Percentiles rank a stretch among this genome's conserved stretches.
Evolutionary conservation across 2,888 invertebrate genomes (phyloP).

Genomic region (Lycophotia porphyrea): DNA sequence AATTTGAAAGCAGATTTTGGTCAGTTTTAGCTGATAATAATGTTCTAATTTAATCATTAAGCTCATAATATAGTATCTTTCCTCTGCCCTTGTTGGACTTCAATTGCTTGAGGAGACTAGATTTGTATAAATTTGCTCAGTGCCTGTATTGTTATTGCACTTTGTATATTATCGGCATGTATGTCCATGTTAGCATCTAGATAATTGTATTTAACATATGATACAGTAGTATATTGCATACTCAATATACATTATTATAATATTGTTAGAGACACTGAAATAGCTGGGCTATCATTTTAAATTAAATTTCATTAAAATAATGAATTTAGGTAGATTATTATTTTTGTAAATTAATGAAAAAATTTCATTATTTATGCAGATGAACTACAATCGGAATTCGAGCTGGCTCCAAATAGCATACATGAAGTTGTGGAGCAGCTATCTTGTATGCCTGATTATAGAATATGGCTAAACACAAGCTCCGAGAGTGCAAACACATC

Average conservation of each 20-base stretch:
- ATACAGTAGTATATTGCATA: constrained; percentile 52
- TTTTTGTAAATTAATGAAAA: constrained; percentile 25
- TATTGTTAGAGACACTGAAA: constrained; percentile 45
- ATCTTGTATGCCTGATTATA: neutral
- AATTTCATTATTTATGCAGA: neutral
- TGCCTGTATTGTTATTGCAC: constrained; percentile 69
- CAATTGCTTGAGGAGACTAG: constrained; percentile 55
- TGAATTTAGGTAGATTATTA: constrained; percentile 34
- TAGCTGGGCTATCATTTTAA: constrained; percentile 32
- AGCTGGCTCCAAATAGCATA: neutral
- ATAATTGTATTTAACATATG: constrained; percentile 59
- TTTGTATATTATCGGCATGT: constrained; percentile 61
- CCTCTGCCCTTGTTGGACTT: constrained; percentile 54
- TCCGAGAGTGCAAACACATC: neutral
- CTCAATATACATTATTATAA: constrained; percentile 39
- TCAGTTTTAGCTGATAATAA: constrained; percentile 15
- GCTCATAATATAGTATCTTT: constrained; percentile 18
- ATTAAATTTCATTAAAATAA: constrained; percentile 43
- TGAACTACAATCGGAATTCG: neutral
- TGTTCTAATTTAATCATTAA: constrained; percentile 60
- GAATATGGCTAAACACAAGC: neutral
- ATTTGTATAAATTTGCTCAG: constrained; percentile 70
- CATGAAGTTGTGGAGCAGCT: neutral
- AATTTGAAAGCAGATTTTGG: constrained; percentile 32
- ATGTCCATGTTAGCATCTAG: constrained; percentile 60